These are phyloP conservation scores for Pterocles orientalis DNA, from an alignment of 2,113 vertebrate genomes.

Conservation along the genomic window DNA sequence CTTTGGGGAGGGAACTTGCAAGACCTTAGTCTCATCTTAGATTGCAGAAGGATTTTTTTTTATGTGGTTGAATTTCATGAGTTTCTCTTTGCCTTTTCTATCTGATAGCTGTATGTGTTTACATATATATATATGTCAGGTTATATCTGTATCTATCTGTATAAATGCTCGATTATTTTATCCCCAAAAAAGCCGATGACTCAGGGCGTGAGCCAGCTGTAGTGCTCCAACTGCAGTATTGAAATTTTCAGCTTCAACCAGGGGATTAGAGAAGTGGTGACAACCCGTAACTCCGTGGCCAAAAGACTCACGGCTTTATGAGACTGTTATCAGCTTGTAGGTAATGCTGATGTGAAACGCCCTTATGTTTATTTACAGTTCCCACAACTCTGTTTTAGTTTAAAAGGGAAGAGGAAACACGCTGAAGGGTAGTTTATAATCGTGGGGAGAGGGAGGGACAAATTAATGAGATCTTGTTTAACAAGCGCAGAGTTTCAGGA, in stretches of 20 bases:
- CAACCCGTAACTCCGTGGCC: background rate
- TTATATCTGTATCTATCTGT: background rate
- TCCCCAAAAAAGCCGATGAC: background rate
- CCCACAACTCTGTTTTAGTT: background rate
- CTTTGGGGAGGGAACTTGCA: background rate
- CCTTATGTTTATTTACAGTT: background rate
- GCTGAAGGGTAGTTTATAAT: background rate
- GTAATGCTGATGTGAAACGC: background rate
- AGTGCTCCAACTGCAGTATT: background rate
- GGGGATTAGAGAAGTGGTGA: background rate
- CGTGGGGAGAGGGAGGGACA: no score
- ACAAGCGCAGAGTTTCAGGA: background rate
- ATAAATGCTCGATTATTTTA: background rate
- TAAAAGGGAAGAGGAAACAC: background rate
- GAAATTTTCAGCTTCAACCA: background rate
- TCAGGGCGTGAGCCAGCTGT: background rate
- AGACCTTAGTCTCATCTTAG: background rate
- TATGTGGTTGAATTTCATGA: background rate
- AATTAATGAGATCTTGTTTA: background rate
- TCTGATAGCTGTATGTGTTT: background rate
- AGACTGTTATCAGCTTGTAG: background rate
- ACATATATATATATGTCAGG: accelerated
- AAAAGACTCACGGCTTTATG: background rate
- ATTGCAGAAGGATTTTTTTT: background rate
- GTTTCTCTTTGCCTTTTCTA: background rate